phyloP scores from a whole-genome alignment of 2,888 invertebrate genomes.

The Tinea semifulvella region DNA sequence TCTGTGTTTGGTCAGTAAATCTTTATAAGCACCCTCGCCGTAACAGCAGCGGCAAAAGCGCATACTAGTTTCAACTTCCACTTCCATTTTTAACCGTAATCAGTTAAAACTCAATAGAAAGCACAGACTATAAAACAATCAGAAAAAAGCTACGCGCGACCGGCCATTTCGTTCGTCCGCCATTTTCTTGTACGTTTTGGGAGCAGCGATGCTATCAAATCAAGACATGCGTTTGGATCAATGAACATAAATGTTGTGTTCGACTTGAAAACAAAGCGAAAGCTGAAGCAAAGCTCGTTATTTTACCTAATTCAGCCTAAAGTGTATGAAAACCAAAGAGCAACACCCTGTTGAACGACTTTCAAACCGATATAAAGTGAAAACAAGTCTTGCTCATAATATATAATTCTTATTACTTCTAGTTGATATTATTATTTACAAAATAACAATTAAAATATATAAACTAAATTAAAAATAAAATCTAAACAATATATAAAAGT shows the following conservation, averaged over 20 bases:
- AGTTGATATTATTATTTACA: no score
- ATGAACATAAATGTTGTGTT: no score
- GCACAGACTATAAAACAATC: not conserved
- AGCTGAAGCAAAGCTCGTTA: not conserved
- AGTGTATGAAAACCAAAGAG: no score
- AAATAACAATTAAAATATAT: no score
- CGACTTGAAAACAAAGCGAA: not conserved
- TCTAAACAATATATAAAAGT: no score
- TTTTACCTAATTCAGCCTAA: no score
- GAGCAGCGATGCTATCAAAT: not conserved
- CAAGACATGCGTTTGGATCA: no score
- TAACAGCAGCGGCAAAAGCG: slow-evolving; percentile 58
- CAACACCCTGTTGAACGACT: no score
- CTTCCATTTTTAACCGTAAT: not conserved
- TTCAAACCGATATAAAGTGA: no score
- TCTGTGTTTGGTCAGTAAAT: slow-evolving; percentile 40
- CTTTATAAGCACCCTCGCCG: slow-evolving; percentile 50
- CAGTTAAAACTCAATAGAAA: not conserved
- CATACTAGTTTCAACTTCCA: not conserved
- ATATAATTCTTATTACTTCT: no score
- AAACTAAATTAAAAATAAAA: no score
- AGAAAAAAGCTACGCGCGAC: not conserved
- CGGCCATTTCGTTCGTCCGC: slow-evolving; percentile 1
- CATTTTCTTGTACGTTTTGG: not conserved
- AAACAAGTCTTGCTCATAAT: no score